Base-by-base conservation (phyloP, 2,888 invertebrate genomes). In the Heteromurus nitidus region DNA sequence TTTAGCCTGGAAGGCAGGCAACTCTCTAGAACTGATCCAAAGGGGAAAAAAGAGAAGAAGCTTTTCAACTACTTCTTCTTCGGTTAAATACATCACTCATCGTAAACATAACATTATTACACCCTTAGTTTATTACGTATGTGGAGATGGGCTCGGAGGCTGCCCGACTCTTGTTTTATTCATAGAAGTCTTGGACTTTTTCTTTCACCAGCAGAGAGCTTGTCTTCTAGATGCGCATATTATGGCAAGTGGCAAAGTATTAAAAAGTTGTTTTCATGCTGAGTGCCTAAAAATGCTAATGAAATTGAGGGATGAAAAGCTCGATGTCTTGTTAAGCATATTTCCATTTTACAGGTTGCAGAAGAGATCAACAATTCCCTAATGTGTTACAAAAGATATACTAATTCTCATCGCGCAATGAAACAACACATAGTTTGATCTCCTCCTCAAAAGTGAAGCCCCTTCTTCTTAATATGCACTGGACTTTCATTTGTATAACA, bases 201-300 rank as follows among this genome's bases (percentile, higher is more conserved):
- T 70, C 58, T 70, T 70, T 70, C 70, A 58, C 70, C 55, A 70
- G 20, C 69, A 47, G 5, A 36, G 42, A 47, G 13, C 11, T 47
- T 47, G n/a, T 36, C 7, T 36, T 5, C 36, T 9, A 50, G 3
- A 50, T 50, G 16, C 26, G 26, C 26, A 26, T 55, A 55, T 55
- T 55, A 55, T 13, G 53, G 55, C 55, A 26, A 26, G 55, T 55
- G 26, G 11, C 13, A 69, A 69, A 70, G 55, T 55, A 55, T 22
- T 20, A 69, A 69, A 70, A 70, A 70, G 70, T 70, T 55, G 70
- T 70, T 70, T 70, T 70, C 18, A 53, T 24, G 55, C 18, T 20
- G 55, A 20, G 70, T 70, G 24, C 58, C 70, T 70, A 24, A 55
- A 44, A 53, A 70, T 70, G 70, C 70, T 53, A 70, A 70, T 70